Conservation (phyloP, 2,113 vertebrate genomes). For the Dryoscopus gambensis region DNA sequence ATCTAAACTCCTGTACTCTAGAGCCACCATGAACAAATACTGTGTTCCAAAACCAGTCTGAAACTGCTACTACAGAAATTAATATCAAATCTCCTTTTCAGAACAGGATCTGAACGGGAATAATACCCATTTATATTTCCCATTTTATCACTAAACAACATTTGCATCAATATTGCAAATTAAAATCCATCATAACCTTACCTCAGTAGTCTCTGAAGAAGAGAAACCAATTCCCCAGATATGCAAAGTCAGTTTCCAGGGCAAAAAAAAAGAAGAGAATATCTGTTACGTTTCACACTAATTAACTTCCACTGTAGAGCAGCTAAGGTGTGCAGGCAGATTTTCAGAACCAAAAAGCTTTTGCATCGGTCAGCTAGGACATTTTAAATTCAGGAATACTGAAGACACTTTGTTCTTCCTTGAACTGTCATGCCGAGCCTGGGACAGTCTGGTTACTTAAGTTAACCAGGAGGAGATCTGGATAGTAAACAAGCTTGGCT, state of each 20-base stretch:
- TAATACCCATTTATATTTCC: background rate
- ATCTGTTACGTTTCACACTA: slow-evolving; percentile 14
- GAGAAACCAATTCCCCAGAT: slow-evolving; percentile 36
- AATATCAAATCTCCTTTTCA: background rate
- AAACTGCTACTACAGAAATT: background rate
- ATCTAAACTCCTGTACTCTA: background rate
- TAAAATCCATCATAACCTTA: slow-evolving; percentile 62
- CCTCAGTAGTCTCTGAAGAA: slow-evolving; percentile 63
- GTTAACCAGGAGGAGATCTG: slow-evolving; percentile 71
- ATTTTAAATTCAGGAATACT: slow-evolving; percentile 44
- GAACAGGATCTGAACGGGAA: background rate
- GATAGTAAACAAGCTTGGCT: slow-evolving; percentile 74
- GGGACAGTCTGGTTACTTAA: slow-evolving; percentile 49
- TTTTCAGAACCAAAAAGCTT: background rate
- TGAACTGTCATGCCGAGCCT: slow-evolving; percentile 34
- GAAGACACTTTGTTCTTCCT: slow-evolving; percentile 60
- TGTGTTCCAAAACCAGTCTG: background rate
- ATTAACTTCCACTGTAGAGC: slow-evolving; percentile 37
- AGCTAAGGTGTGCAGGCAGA: background rate
- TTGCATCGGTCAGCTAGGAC: background rate
- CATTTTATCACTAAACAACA: background rate
- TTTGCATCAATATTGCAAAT: background rate
- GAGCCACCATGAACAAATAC: background rate
- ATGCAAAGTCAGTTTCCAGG: slow-evolving; percentile 14
- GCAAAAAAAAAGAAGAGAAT: background rate